Conservation (phyloP, 2,113 vertebrate species). For the Entosphenus tridentatus region DNA sequence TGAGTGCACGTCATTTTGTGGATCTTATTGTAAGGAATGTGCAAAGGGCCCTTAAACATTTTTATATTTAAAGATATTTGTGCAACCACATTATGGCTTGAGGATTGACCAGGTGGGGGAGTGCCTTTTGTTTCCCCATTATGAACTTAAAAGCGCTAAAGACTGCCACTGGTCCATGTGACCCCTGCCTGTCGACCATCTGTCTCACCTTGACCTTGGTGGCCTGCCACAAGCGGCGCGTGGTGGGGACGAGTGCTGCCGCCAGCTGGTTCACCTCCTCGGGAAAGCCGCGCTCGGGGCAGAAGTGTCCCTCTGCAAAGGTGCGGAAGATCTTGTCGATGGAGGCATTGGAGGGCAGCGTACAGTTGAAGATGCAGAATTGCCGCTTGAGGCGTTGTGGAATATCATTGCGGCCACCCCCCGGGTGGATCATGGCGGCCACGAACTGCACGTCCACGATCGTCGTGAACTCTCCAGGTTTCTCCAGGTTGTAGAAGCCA, state of each 20-base stretch:
- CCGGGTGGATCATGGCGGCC: conserved; percentile 51
- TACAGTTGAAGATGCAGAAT: conserved; percentile 44
- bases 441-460: conserved; percentile 39
- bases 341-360: conserved; percentile 39
- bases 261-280: conserved; percentile 25
- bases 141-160: background rate
- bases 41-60: background rate
- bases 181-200: background rate
- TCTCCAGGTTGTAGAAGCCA: conserved; percentile 47
- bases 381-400: conserved; percentile 49
- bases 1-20: too few species aligned
- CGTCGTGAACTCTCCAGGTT: conserved; percentile 38
- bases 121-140: background rate
- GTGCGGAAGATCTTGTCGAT: conserved; percentile 43
- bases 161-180: background rate
- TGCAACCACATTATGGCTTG: background rate
- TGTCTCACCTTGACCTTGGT: conserved; percentile 37
- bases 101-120: background rate
- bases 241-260: conserved; percentile 28
- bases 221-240: conserved; percentile 35
- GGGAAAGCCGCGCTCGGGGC: conserved; percentile 27
- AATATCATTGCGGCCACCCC: conserved; percentile 43
- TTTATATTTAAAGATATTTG: background rate
- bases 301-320: conserved; percentile 41
- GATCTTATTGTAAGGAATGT: background rate